Conservation (phyloP, 2,888 invertebrate genomes). For the Himalopsyche tibetana region DNA sequence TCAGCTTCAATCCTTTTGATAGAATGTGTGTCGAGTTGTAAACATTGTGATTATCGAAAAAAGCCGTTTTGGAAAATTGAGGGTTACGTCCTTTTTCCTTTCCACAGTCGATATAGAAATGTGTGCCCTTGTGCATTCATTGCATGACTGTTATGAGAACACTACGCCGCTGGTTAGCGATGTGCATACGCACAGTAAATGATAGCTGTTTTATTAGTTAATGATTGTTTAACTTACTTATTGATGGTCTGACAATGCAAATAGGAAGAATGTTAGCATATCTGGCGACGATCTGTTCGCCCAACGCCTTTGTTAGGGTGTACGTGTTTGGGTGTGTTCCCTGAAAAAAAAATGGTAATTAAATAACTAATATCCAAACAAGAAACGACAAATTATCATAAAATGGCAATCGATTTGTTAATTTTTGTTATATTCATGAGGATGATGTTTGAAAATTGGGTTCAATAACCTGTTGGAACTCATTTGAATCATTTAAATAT, state of each 20-base stretch:
- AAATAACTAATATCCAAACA: no score
- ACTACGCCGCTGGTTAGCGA: no score
- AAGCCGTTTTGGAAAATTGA: no score
- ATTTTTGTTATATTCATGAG: background rate
- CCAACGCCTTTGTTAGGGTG: conserved; percentile 95
- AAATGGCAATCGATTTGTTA: background rate
- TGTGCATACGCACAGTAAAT: no score
- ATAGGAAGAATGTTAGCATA: conserved; percentile 87
- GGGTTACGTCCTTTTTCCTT: no score
- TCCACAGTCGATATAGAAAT: no score
- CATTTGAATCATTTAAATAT: no score
- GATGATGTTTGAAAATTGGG: background rate
- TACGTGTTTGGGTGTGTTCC: conserved; percentile 89
- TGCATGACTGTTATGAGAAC: no score
- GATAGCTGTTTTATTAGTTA: background rate
- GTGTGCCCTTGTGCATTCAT: no score
- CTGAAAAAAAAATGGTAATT: conserved; percentile 45
- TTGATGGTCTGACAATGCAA: conserved; percentile 95
- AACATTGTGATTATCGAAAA: no score
- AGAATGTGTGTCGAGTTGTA: no score
- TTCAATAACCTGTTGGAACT: background rate
- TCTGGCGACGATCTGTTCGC: conserved; percentile 87
- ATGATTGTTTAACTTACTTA: conserved; percentile 75
- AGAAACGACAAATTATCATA: background rate
- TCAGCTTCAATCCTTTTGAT: no score